Evolutionary conservation across 2,888 invertebrate species (phyloP).

Genomic region (Aplocera efformata): DNA sequence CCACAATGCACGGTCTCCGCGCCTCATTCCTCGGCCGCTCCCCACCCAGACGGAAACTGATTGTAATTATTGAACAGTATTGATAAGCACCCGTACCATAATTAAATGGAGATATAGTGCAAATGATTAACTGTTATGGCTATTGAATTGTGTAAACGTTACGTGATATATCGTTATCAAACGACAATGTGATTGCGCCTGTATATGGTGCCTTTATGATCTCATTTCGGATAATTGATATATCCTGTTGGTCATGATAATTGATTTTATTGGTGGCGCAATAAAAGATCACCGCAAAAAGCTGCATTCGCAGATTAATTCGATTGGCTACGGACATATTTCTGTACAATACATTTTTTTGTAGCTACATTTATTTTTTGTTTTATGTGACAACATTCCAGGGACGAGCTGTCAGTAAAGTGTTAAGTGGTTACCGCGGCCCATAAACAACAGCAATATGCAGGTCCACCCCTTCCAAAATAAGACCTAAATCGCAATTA

Average conservation of each 20-base stretch:
- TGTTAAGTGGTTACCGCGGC: too few species aligned
- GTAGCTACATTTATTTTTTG: too few species aligned
- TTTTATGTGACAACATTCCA: too few species aligned
- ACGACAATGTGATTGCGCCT: constrained; percentile 27
- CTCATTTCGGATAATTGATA: constrained; percentile 29
- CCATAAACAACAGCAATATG: too few species aligned
- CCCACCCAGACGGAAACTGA: constrained; percentile 24
- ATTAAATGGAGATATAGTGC: constrained; percentile 41
- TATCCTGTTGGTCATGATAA: constrained; percentile 24
- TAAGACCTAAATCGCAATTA: too few species aligned
- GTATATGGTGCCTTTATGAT: constrained; percentile 30
- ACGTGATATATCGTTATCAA: constrained; percentile 29
- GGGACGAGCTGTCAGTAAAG: too few species aligned
- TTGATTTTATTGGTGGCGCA: constrained; percentile 26
- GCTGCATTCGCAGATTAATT: constrained; percentile 3
- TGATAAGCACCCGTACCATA: constrained; percentile 50
- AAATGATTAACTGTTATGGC: constrained; percentile 36
- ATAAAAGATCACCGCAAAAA: constrained; percentile 14
- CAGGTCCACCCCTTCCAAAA: too few species aligned
- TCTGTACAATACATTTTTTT: too few species aligned
- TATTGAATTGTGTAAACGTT: constrained; percentile 31
- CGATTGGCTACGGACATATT: too few species aligned
- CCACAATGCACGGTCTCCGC: constrained; percentile 23
- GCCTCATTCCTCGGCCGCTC: constrained; percentile 22
- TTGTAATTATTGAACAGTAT: constrained; percentile 51